These are phyloP conservation scores for Neelides sp. DNA, from an alignment of 1,140 invertebrate genomes.

Conservation along the genomic window DNA sequence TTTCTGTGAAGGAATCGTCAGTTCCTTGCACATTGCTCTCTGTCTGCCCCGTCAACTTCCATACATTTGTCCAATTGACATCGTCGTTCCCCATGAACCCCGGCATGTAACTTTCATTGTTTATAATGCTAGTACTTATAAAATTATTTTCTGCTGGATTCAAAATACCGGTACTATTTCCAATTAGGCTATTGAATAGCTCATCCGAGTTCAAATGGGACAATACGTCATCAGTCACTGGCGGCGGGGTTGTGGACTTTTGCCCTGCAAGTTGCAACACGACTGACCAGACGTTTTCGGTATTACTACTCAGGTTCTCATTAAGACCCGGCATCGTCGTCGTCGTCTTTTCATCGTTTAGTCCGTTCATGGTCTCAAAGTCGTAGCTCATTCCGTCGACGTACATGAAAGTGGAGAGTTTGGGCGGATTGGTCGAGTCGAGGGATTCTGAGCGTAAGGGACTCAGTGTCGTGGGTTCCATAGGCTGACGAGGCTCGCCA, in stretches of 20 bases:
- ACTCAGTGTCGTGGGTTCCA: conserved; percentile 28
- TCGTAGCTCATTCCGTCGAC: conserved; percentile 6
- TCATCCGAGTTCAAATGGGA: conserved; percentile 14
- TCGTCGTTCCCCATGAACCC: conserved; percentile 1
- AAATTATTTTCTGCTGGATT: too few species aligned
- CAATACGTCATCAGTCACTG: not conserved
- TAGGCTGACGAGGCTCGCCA: conserved; percentile 25
- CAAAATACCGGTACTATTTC: too few species aligned
- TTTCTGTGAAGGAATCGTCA: too few species aligned
- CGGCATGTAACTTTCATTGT: too few species aligned
- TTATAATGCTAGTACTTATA: not conserved
- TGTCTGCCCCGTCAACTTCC: too few species aligned
- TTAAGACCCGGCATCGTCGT: not conserved
- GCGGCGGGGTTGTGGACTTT: not conserved
- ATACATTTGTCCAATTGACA: not conserved
- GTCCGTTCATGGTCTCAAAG: not conserved
- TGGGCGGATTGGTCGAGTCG: conserved; percentile 10
- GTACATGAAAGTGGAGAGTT: conserved; percentile 28
- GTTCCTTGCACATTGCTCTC: conserved; percentile 1
- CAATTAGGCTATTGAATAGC: too few species aligned
- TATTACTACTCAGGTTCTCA: conserved; percentile 20
- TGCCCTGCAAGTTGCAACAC: conserved; percentile 23
- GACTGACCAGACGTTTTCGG: conserved; percentile 25
- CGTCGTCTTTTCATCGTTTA: not conserved
- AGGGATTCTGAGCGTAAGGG: not conserved